Base-by-base conservation (phyloP, 2,797 vertebrate genomes). In the Euthynnus affinis region DNA sequence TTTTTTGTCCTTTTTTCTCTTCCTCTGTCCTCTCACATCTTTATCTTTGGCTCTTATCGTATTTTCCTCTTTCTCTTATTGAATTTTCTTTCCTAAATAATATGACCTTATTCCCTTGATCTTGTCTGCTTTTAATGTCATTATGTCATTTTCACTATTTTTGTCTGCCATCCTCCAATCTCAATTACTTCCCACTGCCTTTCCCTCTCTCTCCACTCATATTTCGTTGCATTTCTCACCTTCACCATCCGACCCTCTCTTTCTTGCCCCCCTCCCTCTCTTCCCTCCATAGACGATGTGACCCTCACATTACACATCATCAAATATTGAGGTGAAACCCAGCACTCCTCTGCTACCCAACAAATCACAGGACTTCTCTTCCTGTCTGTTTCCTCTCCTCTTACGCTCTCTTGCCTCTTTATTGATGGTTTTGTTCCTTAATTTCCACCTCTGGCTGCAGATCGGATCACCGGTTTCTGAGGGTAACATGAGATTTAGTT, bases 281-380 rank as follows among this genome's bases (percentile, higher is more conserved):
- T 40, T 77, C 60, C 44, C 70, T 68, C 40, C 18, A n/a, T 67
- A 60, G 80, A 84, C 15, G 56, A 70, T 72, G 71, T 81, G 83
- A 84, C 81, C 90, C 88, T 92, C 82, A 32, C 74, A 87, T 91
- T 92, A 84, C 88, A 88, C 84, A 62, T 80, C 73, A 78, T 92
- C 84, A 94, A 94, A 93, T 92, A 93, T 94, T 93, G 78, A 94
- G 84, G 80, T 87, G 93, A 93, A 93, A 91, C 84, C 78, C n/a
- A 25, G 81, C 82, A 74, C 87, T 77, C 29, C 4, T 77, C 53
- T 78, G 63, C 79, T 77, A 76, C 77, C 78, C 84, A 85, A 84
- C 88, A 90, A 94, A 91, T 90, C 89, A 90, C 71, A 82, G 74
- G 49, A 58, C 82, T 52, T 56, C 74, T 83, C 78, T 83, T 18